Conservation (phyloP, 1,140 invertebrate species). For the Dinothrombium tinctorium region DNA sequence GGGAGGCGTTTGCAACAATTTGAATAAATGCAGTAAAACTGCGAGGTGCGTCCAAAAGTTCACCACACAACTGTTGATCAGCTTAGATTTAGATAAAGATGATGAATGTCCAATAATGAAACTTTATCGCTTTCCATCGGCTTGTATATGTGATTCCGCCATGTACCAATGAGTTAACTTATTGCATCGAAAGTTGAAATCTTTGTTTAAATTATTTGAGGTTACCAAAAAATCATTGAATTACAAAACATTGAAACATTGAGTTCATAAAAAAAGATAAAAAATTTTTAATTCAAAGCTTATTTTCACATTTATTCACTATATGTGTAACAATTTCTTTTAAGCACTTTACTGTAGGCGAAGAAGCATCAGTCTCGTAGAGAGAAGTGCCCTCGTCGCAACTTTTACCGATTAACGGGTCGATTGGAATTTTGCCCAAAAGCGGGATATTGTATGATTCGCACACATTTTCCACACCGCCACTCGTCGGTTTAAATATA, state of each 20-base stretch:
- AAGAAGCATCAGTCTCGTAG: constrained; percentile 37
- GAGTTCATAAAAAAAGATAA: too few species aligned
- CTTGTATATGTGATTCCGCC: constrained; percentile 17
- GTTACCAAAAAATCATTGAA: too few species aligned
- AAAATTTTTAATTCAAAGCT: too few species aligned
- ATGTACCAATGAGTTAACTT: too few species aligned
- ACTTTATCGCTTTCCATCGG: constrained; percentile 16
- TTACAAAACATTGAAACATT: too few species aligned
- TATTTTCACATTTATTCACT: too few species aligned
- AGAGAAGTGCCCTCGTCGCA: constrained; percentile 52
- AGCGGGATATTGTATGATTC: constrained; percentile 38
- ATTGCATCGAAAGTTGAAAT: too few species aligned
- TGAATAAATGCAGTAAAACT: constrained; percentile 14
- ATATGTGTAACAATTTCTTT: constrained; percentile 16
- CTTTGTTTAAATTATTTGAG: too few species aligned
- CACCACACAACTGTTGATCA: constrained; percentile 16
- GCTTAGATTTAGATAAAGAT: constrained; percentile 14
- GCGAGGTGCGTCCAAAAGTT: constrained; percentile 17
- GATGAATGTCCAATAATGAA: constrained; percentile 16
- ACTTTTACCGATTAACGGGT: constrained; percentile 39
- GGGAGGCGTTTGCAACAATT: constrained; percentile 13
- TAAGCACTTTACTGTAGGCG: constrained; percentile 34
- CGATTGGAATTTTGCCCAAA: constrained; percentile 50
- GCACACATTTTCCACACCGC: constrained; percentile 43
- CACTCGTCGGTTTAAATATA: constrained; percentile 46